Evolutionary conservation across 37 sponge, comb jelly and placozoan genomes (phyloP), one percentile per base, ranked within the genome.

Genomic region (Tethya wilhelma): DNA sequence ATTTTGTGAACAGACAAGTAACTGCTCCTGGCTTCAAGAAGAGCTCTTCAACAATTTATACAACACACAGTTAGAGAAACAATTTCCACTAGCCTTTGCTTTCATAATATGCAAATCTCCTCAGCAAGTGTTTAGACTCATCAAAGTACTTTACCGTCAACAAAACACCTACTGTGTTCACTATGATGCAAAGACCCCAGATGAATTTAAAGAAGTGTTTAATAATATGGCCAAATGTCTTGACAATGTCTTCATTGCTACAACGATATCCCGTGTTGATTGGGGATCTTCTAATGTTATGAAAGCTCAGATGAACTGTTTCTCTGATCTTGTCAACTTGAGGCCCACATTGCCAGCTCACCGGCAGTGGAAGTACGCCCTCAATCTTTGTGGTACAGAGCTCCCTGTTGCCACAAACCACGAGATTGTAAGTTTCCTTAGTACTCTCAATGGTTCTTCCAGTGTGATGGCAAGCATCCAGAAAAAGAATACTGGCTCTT

Each of bases 371-470:
- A 88, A 53, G 58, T 83, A 88, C 56, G 46, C 55, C 12, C 75
- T 88, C 36, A 82, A 74, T 55, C 29, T 87, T n/a, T 81, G 83
- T 53, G 88, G 88, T 6, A 66, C 26, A 41, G 88, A 87, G 23
- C 36, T 82, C 2, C 89, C 89, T 1, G 30, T 88, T 43, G 75
- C 43, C 17, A 88, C 89, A 25, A 88, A 82, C 43, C 57, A 71
- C 22, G 84, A 88, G 49, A 77, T 88, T 32, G 89, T 88, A 38
- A 66, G n/a, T n/a, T n/a, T n/a, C n/a, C n/a, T n/a, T n/a, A n/a
- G n/a, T n/a, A n/a, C n/a, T n/a, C n/a, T n/a, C n/a, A n/a, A n/a
- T n/a, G n/a, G n/a, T n/a, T n/a, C n/a, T n/a, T n/a, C n/a, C n/a
- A n/a, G n/a, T n/a, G n/a, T n/a, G n/a, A n/a, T n/a, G n/a, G n/a